Percentiles rank a stretch among this genome's conserved stretches.
phyloP scores from a whole-genome alignment of 2,888 invertebrate species.

The Amiota minor region DNA sequence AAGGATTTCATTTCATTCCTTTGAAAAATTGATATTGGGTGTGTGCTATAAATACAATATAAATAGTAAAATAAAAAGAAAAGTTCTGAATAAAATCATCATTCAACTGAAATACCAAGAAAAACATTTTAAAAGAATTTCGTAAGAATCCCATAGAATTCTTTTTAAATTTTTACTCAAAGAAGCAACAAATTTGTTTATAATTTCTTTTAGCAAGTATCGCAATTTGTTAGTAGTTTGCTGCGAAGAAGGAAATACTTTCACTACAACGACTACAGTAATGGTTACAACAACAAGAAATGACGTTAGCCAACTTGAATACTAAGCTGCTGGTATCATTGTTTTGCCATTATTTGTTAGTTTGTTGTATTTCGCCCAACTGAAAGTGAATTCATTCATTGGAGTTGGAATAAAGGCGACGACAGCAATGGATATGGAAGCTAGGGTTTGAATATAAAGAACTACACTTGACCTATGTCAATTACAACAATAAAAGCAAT shows the following conservation, averaged over 20 bases:
- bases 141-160: no score
- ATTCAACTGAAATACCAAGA: no score
- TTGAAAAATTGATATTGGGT: no score
- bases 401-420: no score
- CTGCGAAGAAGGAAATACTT: conserved; percentile 13
- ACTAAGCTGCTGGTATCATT: conserved; percentile 5
- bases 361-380: conserved; percentile 41
- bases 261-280: background rate
- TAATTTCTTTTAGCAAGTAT: no score
- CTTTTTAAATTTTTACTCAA: no score
- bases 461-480: conserved; percentile 65
- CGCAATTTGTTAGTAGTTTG: conserved; percentile 1
- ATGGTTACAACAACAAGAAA: background rate
- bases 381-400: conserved; percentile 62
- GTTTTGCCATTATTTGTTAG: conserved; percentile 2
- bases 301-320: background rate
- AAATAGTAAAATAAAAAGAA: no score
- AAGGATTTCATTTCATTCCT: no score
- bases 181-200: no score
- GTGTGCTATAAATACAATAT: no score
- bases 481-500: conserved; percentile 43
- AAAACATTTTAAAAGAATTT: no score
- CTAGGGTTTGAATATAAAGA: conserved; percentile 16
- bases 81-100: no score
- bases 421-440: conserved; percentile 32